A percentile compares a stretch with the other conserved stretches of the same genome.
phyloP scores from a whole-genome alignment of 1,140 invertebrate species.

The Stegodyphus dumicola region DNA sequence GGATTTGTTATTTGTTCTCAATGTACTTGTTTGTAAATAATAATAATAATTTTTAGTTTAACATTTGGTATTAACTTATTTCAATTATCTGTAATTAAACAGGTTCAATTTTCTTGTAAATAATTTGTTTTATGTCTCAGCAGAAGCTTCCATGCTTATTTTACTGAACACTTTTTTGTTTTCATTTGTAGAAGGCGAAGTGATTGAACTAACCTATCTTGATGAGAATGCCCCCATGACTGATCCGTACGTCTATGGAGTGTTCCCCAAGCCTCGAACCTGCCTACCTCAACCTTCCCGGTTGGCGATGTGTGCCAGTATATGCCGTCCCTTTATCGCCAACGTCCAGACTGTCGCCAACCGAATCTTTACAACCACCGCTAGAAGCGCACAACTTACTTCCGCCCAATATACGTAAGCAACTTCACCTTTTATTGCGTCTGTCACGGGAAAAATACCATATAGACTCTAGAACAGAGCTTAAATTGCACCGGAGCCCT shows the following conservation, averaged over 20 bases:
- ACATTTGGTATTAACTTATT: too few species aligned
- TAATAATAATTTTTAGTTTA: too few species aligned
- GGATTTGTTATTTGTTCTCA: too few species aligned
- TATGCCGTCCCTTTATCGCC: constrained; percentile 55
- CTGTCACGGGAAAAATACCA: too few species aligned
- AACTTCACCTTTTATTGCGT: too few species aligned
- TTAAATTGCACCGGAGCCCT: too few species aligned
- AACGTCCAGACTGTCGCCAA: constrained; percentile 37
- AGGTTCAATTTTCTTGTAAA: background rate
- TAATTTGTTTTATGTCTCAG: background rate
- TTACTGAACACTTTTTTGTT: background rate
- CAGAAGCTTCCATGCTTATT: background rate
- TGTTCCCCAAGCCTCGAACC: constrained; percentile 49
- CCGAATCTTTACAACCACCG: constrained; percentile 10
- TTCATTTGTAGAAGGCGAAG: constrained; percentile 10
- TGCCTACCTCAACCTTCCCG: constrained; percentile 57
- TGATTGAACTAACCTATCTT: constrained; percentile 5
- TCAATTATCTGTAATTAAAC: too few species aligned
- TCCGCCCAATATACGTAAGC: constrained; percentile 54
- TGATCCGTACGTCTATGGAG: constrained; percentile 43
- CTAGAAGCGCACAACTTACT: constrained; percentile 46
- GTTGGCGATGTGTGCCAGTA: constrained; percentile 57
- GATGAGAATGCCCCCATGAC: constrained; percentile 11
- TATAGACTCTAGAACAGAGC: too few species aligned
- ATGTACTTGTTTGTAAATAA: too few species aligned